phyloP scores from a whole-genome alignment of 2,113 vertebrate species.

The Ammodytes dubius region DNA sequence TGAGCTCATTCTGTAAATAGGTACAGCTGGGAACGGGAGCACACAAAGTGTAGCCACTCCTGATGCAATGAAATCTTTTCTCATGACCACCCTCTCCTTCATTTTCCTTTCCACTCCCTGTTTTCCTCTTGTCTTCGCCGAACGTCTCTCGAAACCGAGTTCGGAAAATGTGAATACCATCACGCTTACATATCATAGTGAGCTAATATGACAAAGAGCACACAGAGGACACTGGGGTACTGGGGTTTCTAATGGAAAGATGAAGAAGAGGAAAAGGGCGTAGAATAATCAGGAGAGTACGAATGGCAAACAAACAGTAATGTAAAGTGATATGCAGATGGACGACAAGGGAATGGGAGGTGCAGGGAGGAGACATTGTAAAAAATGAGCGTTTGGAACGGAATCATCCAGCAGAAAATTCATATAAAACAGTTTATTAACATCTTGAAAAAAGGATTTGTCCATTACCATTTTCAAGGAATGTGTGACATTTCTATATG shows the following conservation, averaged over 20 bases:
- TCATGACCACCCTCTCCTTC: slow-evolving; percentile 56
- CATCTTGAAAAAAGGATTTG: slow-evolving; percentile 30
- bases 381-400: slow-evolving; percentile 24
- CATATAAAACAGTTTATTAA: slow-evolving; percentile 76
- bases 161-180: slow-evolving; percentile 51
- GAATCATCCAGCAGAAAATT: slow-evolving; percentile 10
- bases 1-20: slow-evolving; percentile 66
- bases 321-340: slow-evolving; percentile 57
- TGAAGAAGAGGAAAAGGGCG: slow-evolving; percentile 38
- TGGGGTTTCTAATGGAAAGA: slow-evolving; percentile 31
- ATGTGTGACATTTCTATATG: slow-evolving; percentile 38
- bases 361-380: slow-evolving; percentile 23
- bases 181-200: slow-evolving; percentile 37
- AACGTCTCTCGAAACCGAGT: slow-evolving; percentile 51
- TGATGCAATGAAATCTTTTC: slow-evolving; percentile 66
- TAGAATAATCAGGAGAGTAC: slow-evolving; percentile 48
- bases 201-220: slow-evolving; percentile 46
- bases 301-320: slow-evolving; percentile 21
- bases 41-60: slow-evolving; percentile 40
- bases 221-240: slow-evolving; percentile 41
- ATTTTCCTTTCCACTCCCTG: slow-evolving; percentile 74
- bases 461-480: slow-evolving; percentile 45
- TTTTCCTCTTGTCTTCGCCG: slow-evolving; percentile 61
- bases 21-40: slow-evolving; percentile 63
- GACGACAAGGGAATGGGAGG: slow-evolving; percentile 44